Evolutionary conservation across 2,797 vertebrate genomes (phyloP).

Genomic region (Cheracebus regulus): DNA sequence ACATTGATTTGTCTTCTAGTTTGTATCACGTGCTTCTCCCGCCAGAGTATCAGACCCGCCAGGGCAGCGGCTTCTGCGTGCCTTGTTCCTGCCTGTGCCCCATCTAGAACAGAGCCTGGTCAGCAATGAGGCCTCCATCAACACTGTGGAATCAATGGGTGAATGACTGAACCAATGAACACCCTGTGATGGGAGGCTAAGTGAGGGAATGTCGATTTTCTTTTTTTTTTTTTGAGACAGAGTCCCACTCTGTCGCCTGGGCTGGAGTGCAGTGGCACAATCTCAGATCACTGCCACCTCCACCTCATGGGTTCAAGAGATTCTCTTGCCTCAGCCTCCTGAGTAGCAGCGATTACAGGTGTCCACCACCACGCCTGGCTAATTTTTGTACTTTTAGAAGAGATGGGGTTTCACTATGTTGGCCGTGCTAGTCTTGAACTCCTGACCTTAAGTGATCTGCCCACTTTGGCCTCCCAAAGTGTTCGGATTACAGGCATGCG

Average conservation of each 20-base stretch:
- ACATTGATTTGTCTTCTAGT: not conserved
- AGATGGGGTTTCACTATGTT: not conserved
- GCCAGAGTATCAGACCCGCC: not conserved
- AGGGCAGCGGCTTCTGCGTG: not conserved
- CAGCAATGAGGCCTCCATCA: not conserved
- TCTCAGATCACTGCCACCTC: not conserved
- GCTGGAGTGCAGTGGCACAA: not conserved
- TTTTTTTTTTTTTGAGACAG: fast-evolving
- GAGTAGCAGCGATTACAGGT: not conserved
- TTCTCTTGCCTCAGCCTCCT: not conserved
- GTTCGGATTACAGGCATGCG: not conserved
- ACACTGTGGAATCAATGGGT: not conserved
- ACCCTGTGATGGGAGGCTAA: not conserved
- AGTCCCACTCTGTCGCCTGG: not conserved
- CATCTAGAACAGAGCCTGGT: not conserved
- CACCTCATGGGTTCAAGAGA: not conserved
- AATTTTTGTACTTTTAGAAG: not conserved
- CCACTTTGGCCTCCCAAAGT: not conserved
- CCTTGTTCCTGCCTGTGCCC: not conserved
- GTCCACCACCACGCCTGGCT: not conserved
- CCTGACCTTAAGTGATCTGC: not conserved
- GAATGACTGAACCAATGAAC: fast-evolving
- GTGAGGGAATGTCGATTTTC: not conserved
- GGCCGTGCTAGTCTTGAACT: not conserved
- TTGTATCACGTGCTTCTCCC: not conserved